Evolutionary conservation across 2,888 invertebrate genomes (phyloP).

Genomic region (Ormia ochracea): DNA sequence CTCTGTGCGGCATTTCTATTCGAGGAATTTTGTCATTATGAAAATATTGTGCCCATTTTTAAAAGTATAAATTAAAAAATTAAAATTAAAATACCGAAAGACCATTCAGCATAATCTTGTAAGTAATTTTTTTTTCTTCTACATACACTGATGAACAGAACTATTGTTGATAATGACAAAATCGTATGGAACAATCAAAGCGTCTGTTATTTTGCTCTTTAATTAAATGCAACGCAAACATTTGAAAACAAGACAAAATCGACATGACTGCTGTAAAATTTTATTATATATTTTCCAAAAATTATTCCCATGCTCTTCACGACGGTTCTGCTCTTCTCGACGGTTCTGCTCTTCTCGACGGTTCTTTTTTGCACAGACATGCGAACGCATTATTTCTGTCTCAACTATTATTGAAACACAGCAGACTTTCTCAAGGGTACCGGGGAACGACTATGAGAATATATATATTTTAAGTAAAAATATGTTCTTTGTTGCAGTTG

Average conservation of each 20-base stretch:
- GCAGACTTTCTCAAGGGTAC: too few species aligned
- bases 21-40: too few species aligned
- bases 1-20: too few species aligned
- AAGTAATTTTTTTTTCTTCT: too few species aligned
- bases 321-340: neutral
- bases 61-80: too few species aligned
- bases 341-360: neutral
- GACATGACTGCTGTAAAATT: neutral
- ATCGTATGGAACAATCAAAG: slow-evolving; percentile 51
- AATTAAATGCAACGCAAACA: slow-evolving; percentile 19
- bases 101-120: too few species aligned
- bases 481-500: too few species aligned
- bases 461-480: too few species aligned
- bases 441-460: too few species aligned
- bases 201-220: slow-evolving; percentile 38
- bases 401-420: neutral
- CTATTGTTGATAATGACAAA: too few species aligned
- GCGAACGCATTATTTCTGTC: neutral
- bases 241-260: slow-evolving; percentile 15
- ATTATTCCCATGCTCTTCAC: slow-evolving; percentile 15
- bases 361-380: neutral
- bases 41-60: too few species aligned
- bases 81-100: too few species aligned
- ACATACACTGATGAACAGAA: neutral
- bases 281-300: neutral